Evolutionary conservation across 2,113 vertebrate species (phyloP).

Genomic region (Pseudorasbora parva): DNA sequence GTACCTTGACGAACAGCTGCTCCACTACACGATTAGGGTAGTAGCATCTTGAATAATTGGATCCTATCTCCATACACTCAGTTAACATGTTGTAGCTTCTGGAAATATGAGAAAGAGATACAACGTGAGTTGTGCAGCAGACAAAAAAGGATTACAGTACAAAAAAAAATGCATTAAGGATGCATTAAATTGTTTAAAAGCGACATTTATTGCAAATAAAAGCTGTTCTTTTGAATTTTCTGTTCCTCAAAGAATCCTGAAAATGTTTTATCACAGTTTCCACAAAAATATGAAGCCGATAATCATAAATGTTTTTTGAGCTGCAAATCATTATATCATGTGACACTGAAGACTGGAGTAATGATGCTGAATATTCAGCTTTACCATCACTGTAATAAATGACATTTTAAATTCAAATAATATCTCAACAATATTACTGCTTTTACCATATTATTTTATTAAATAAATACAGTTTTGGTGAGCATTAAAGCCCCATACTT

Average conservation of each 20-base stretch:
- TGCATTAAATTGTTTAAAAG: neutral
- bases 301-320: too few species aligned
- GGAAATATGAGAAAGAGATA: slow-evolving; percentile 32
- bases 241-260: neutral
- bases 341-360: neutral
- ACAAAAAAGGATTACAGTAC: neutral
- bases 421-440: neutral
- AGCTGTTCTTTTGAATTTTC: neutral
- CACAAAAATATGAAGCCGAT: neutral
- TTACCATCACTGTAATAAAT: neutral
- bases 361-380: slow-evolving; percentile 1
- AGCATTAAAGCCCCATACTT: neutral
- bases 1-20: slow-evolving; percentile 65
- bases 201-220: neutral
- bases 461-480: neutral
- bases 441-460: neutral
- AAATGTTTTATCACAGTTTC: neutral
- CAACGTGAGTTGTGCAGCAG: neutral
- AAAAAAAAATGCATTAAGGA: neutral
- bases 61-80: fast-evolving
- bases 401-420: neutral
- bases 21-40: slow-evolving; percentile 67
- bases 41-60: fast-evolving
- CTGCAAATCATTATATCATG: neutral
- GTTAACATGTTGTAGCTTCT: slow-evolving; percentile 65